Percentiles rank a stretch among this genome's conserved stretches.
These are phyloP conservation scores for Cryptotis parvus DNA, from an alignment of 2,113 vertebrate genomes.

Conservation along the genomic window DNA sequence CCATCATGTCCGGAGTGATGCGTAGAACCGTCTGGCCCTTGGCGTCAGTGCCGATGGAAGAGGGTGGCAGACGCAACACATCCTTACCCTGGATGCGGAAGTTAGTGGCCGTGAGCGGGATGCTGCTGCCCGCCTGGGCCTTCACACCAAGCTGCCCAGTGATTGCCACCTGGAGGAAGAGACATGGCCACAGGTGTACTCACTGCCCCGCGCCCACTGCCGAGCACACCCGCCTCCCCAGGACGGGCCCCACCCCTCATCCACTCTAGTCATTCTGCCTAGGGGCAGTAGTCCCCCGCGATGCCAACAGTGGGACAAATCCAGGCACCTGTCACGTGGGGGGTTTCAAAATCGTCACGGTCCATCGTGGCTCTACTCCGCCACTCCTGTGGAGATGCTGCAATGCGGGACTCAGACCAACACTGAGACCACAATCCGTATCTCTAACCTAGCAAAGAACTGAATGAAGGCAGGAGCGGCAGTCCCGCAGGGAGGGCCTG, in stretches of 20 bases:
- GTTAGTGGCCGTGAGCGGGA: constrained; percentile 95
- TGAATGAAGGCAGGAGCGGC: no score
- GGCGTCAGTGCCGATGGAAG: constrained; percentile 97
- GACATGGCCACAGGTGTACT: neutral
- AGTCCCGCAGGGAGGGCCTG: no score
- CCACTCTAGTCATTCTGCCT: no score
- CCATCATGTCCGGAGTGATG: constrained; percentile 99
- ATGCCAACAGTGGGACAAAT: neutral
- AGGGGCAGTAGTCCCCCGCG: no score
- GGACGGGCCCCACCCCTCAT: no score
- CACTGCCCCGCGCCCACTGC: accelerated
- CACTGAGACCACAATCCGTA: neutral
- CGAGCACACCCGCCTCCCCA: neutral
- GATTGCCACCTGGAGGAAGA: constrained; percentile 92
- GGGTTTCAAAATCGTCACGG: neutral
- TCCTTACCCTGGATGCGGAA: constrained; percentile 98
- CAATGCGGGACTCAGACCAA: neutral
- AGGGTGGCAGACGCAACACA: constrained; percentile 94
- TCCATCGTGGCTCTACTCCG: neutral
- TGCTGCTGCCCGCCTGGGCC: constrained; percentile 88
- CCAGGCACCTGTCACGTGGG: neutral
- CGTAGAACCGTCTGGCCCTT: constrained; percentile 98
- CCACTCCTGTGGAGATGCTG: neutral
- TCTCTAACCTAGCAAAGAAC: neutral
- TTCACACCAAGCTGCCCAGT: constrained; percentile 96